Evolutionary conservation across 2,888 invertebrate genomes (phyloP).

Genomic region (Drosophila borealis): DNA sequence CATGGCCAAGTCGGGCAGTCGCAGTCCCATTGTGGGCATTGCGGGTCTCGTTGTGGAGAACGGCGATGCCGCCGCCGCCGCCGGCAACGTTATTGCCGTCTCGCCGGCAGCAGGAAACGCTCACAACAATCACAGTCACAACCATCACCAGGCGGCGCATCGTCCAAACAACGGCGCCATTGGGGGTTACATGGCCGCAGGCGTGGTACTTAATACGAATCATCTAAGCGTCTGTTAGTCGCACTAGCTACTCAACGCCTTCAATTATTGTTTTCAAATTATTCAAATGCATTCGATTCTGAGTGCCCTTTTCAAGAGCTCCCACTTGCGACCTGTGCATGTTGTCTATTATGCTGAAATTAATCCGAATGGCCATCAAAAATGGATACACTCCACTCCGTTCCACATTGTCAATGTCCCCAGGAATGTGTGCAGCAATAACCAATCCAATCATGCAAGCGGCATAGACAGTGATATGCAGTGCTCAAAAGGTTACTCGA

Average conservation of each 20-base stretch:
- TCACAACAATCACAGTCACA: slow-evolving; percentile 34
- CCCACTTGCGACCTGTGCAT: slow-evolving; percentile 19
- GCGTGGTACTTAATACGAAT: slow-evolving; percentile 84
- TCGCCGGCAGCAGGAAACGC: slow-evolving; percentile 35
- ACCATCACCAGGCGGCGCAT: slow-evolving; percentile 47
- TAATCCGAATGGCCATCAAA: slow-evolving; percentile 13
- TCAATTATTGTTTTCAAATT: slow-evolving; percentile 6
- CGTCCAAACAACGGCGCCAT: slow-evolving; percentile 74
- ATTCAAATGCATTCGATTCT: slow-evolving; percentile 27
- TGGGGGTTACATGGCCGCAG: slow-evolving; percentile 83
- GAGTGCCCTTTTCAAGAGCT: neutral
- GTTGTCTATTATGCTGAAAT: slow-evolving; percentile 5
- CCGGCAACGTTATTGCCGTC: slow-evolving; percentile 23
- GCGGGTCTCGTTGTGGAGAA: slow-evolving; percentile 58
- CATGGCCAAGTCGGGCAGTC: slow-evolving; percentile 57
- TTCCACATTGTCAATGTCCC: neutral
- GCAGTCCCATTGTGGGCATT: slow-evolving; percentile 63
- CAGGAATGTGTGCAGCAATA: slow-evolving; percentile 1
- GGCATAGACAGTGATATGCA: neutral
- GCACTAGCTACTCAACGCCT: slow-evolving; percentile 17
- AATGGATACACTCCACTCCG: slow-evolving; percentile 7
- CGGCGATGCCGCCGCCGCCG: slow-evolving; percentile 16
- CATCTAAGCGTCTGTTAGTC: slow-evolving; percentile 84
- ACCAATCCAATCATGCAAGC: slow-evolving; percentile 13
- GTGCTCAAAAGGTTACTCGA: slow-evolving; percentile 7